Evolutionary conservation across 2,888 invertebrate genomes (phyloP).

Genomic region (Chrysina gloriosa): DNA sequence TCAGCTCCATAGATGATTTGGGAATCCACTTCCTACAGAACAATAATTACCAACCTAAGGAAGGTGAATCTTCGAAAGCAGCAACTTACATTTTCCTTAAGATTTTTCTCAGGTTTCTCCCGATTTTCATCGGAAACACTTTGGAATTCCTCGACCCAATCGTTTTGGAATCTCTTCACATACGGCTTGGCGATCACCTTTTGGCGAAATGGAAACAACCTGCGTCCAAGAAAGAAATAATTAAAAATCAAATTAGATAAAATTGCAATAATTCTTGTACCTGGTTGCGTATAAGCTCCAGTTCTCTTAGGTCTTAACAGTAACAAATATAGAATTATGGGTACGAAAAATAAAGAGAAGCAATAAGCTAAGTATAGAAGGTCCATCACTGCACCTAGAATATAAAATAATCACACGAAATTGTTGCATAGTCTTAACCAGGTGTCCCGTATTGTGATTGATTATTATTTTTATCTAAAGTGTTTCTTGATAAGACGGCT

Average conservation of each 20-base stretch:
- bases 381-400: constrained; percentile 39
- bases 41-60: constrained; percentile 50
- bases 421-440: background rate
- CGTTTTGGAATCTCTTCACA: constrained; percentile 53
- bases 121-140: constrained; percentile 44
- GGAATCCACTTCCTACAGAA: constrained; percentile 38
- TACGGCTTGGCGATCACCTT: constrained; percentile 53
- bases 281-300: constrained; percentile 50
- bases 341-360: constrained; percentile 53
- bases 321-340: constrained; percentile 55
- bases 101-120: constrained; percentile 52
- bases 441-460: background rate
- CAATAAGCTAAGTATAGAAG: constrained; percentile 50
- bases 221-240: constrained; percentile 48
- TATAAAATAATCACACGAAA: background rate
- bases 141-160: constrained; percentile 45
- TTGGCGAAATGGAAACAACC: constrained; percentile 58
- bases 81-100: constrained; percentile 56
- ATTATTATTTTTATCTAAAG: background rate
- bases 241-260: constrained; percentile 5
- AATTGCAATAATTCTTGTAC: constrained; percentile 45
- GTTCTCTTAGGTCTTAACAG: constrained; percentile 49
- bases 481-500: background rate
- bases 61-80: background rate
- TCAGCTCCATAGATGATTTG: constrained; percentile 37